phyloP scores from a whole-genome alignment of 1,140 invertebrate genomes.

The Drosophila truncata region DNA sequence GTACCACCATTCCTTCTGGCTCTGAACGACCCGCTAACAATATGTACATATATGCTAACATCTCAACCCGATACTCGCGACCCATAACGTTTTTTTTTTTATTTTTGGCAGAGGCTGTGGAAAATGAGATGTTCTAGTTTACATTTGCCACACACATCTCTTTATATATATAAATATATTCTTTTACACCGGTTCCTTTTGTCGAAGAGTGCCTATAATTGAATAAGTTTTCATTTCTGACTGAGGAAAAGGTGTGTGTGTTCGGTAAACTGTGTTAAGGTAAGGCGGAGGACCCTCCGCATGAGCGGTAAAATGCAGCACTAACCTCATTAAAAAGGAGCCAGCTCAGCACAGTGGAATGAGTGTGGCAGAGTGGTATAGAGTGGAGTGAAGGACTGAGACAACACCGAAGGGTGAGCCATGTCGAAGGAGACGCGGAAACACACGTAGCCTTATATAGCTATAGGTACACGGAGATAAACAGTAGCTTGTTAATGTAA shows the following conservation, averaged over 20 bases:
- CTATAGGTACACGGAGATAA: constrained; percentile 18
- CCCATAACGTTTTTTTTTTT: constrained; percentile 29
- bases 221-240: constrained; percentile 79
- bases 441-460: constrained; percentile 18
- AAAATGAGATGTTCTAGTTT: constrained; percentile 47
- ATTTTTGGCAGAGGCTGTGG: constrained; percentile 30
- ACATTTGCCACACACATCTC: constrained; percentile 20
- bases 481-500: not conserved
- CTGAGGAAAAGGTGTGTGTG: constrained; percentile 38
- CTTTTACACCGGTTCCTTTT: constrained; percentile 42
- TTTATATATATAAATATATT: constrained; percentile 20
- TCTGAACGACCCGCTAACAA: constrained; percentile 36
- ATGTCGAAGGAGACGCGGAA: constrained; percentile 35
- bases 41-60: constrained; percentile 70
- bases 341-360: constrained; percentile 40
- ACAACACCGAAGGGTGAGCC: constrained; percentile 47
- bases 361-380: not conserved
- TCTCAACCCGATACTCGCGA: constrained; percentile 54
- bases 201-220: constrained; percentile 75
- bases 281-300: constrained; percentile 43
- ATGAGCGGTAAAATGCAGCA: constrained; percentile 56
- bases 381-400: constrained; percentile 28
- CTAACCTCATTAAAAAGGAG: constrained; percentile 76
- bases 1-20: constrained; percentile 81
- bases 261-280: constrained; percentile 63